Base-by-base conservation (phyloP, 2,113 vertebrate species). In the Prinia subflava region DNA sequence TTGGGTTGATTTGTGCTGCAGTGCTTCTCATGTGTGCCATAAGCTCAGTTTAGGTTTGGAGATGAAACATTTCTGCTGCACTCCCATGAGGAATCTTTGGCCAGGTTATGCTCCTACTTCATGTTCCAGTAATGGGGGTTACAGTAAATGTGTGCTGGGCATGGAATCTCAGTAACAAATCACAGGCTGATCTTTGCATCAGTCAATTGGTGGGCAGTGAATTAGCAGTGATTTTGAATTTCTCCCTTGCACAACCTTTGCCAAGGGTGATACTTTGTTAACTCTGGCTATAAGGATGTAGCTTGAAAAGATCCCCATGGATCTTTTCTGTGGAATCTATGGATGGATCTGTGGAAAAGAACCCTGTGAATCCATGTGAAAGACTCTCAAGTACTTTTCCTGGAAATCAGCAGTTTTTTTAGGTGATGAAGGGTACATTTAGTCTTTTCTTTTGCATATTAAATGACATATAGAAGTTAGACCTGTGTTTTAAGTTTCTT, bases 221-320 rank as follows among this genome's bases (percentile, higher is more conserved):
- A 50, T 49, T 24, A 80, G 42, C 25, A 59, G 13, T 6, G 21
- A 20, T 46, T 62, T 81, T 53, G 30, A 49, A 3, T 77, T 69
- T 67, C 19, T 59, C 15, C 33, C 24, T 70, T 81, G 13, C 31
- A 9, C 30, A 25, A 3, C 30, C 24, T 4, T 65, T 92, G 71
- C 27, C 31, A 41, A 8, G 60, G 75, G 41, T 6, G 33, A 41
- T 65, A 6, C 4, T 86, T 11, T 53, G 2, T 82, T 67, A 71
- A 42, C 13, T 68, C 19, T 79, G 81, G 16, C 27, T 78, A 0
- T n/a, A 20, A 62, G 19, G 18, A 23, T 0, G 0, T 60, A 52
- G 11, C 55, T 33, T 69, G 46, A 28, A 33, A 77, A 60, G 6
- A 52, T 44, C 27, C 5, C 12, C 1, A 0, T 69, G 33, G 33